Conservation (phyloP, 1,140 invertebrate genomes). For the Papilio dardanus region DNA sequence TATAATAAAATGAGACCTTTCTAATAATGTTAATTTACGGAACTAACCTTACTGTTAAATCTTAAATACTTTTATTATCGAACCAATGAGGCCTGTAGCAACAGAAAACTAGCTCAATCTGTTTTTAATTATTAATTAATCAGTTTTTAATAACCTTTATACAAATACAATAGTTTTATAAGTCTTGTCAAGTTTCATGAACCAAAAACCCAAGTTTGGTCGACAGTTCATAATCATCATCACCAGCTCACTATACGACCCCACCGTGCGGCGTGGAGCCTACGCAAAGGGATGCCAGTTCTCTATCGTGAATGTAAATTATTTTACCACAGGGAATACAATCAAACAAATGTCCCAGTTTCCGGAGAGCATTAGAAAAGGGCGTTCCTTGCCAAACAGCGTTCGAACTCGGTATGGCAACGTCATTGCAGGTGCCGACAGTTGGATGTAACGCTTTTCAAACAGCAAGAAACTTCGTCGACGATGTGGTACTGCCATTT, state of each 20-base stretch:
- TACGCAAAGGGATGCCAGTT: no score
- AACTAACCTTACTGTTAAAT: no score
- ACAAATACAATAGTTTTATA: no score
- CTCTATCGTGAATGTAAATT: no score
- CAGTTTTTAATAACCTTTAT: not conserved
- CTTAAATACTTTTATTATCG: not conserved
- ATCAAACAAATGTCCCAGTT: conserved; percentile 85
- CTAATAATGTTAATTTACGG: no score
- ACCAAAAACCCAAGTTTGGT: no score
- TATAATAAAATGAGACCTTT: no score
- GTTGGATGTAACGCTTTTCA: conserved; percentile 87
- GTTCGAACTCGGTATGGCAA: conserved; percentile 83
- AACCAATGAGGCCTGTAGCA: not conserved
- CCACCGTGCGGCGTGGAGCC: no score
- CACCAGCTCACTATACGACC: no score
- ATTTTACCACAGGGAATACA: conserved; percentile 83
- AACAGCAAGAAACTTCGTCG: conserved; percentile 83
- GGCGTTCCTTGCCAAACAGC: conserved; percentile 80
- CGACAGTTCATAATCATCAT: no score
- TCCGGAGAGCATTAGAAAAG: conserved; percentile 83
- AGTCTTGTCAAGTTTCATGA: no score
- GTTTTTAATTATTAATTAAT: not conserved
- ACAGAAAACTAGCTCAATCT: not conserved
- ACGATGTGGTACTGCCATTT: conserved; percentile 82
- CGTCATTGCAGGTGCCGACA: conserved; percentile 85